phyloP scores from a whole-genome alignment of 2,113 vertebrate genomes.

The Ardeotis arabs region DNA sequence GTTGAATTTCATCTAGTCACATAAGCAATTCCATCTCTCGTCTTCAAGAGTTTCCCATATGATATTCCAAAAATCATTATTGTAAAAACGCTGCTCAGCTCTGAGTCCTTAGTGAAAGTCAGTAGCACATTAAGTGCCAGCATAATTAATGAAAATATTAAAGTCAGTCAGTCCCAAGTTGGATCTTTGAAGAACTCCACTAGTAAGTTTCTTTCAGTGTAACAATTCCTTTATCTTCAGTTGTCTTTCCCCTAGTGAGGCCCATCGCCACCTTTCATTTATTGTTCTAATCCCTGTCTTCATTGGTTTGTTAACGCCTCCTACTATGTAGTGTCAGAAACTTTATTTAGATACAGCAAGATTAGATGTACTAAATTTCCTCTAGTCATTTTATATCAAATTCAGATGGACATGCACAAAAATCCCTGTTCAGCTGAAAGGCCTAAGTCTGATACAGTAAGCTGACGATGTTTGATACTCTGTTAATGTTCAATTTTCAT shows the following conservation, averaged over 20 bases:
- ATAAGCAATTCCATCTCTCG: not conserved
- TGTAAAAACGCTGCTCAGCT: not conserved
- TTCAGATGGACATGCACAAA: not conserved
- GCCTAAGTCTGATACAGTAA: not conserved
- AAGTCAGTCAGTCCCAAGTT: not conserved
- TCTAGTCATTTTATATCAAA: not conserved
- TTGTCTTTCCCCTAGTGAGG: not conserved
- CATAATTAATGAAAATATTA: not conserved
- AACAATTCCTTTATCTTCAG: not conserved
- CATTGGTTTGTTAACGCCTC: not conserved
- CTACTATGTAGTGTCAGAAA: not conserved
- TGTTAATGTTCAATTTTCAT: not conserved
- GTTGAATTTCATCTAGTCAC: not conserved
- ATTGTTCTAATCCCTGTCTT: not conserved
- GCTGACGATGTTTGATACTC: not conserved
- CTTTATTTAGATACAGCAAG: not conserved
- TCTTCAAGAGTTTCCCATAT: not conserved
- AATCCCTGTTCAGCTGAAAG: not conserved
- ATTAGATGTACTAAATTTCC: not conserved
- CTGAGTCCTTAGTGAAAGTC: not conserved
- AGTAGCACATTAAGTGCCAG: not conserved
- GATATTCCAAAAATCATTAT: not conserved
- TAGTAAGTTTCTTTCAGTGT: not conserved
- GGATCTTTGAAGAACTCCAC: not conserved
- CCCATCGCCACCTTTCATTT: not conserved